Conservation (phyloP, 2,797 vertebrate species). For the Coilia nasus region DNA sequence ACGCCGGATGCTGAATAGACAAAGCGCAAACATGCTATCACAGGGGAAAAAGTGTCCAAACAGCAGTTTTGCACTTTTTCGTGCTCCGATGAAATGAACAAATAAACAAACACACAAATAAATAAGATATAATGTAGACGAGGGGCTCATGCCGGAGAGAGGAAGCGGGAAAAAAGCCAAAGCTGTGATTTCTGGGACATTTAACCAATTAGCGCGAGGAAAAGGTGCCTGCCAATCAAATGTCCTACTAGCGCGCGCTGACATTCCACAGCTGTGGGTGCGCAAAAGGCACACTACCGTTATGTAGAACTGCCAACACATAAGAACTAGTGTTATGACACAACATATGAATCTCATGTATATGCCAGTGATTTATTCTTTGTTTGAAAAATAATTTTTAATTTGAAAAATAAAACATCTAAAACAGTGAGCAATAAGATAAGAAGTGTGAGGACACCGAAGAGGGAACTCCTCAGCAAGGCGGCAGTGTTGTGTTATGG, state of each 20-base stretch:
- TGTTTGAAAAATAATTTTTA: no score
- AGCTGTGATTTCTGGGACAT: slow-evolving; percentile 35
- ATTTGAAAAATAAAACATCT: neutral
- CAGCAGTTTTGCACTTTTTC: slow-evolving; percentile 70
- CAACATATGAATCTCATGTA: neutral
- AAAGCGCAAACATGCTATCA: slow-evolving; percentile 79
- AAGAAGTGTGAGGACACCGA: neutral
- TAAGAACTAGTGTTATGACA: neutral
- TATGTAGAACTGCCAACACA: neutral
- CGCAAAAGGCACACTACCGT: neutral
- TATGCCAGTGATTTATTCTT: neutral
- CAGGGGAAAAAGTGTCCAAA: slow-evolving; percentile 75
- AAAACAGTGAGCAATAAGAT: neutral
- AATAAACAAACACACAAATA: slow-evolving; percentile 66
- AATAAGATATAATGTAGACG: slow-evolving; percentile 51
- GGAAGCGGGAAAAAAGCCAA: neutral
- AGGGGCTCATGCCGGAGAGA: slow-evolving; percentile 30
- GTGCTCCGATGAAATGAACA: slow-evolving; percentile 71
- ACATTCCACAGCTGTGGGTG: slow-evolving; percentile 35
- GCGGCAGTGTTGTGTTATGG: neutral
- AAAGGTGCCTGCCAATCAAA: slow-evolving; percentile 52
- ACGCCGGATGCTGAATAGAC: slow-evolving; percentile 77
- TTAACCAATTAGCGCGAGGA: slow-evolving; percentile 50
- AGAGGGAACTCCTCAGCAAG: neutral
- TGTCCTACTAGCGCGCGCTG: slow-evolving; percentile 10